Evolutionary conservation across 2,113 vertebrate species (phyloP), one percentile per base, ranked within the genome.

Genomic region (Castor canadensis): DNA sequence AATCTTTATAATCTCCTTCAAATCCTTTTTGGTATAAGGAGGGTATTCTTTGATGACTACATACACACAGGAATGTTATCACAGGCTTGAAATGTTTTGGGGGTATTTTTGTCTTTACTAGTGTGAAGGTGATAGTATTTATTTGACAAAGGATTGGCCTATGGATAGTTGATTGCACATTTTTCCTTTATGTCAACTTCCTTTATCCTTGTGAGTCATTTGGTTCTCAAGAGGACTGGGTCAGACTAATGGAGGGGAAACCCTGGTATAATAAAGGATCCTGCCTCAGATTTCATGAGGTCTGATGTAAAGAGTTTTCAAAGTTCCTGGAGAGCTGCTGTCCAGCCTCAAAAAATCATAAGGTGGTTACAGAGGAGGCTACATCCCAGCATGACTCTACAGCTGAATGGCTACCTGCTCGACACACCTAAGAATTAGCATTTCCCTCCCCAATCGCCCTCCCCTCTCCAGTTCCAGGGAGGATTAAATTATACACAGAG

Each of bases 131-230:
- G 6, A 69, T 1, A 47, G n/a, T 71, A 17, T 83, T 96, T 92
- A 72, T 81, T 28, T 85, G 77, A 52, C 26, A 12, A 35, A 43
- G 12, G 80, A 60, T 67, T 82, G 32, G 88, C 66, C 3, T 47
- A 11, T 58, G 47, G 54, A 16, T 69, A 71, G 71, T 58, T 60
- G 88, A 75, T 71, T 30, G 24, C 58, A 89, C 56, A 6, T 90
- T 91, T 96, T 84, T 86, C 30, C 38, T 95, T 89, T 72, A 92
- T 83, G 62, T 15, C 22, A 72, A 16, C 12, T 93, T 79, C n/a
- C 35, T 95, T 90, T 86, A 72, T 86, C 76, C 35, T 94, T 43
- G 52, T 58, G 54, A 97, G 43, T 66, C 35, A 58, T 45, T 88
- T 79, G 24, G 17, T 87, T 56, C 47, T 72, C 40, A 76, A 75